Evolutionary conservation across 2,113 vertebrate genomes (phyloP).

Genomic region (Otocyon megalotis): DNA sequence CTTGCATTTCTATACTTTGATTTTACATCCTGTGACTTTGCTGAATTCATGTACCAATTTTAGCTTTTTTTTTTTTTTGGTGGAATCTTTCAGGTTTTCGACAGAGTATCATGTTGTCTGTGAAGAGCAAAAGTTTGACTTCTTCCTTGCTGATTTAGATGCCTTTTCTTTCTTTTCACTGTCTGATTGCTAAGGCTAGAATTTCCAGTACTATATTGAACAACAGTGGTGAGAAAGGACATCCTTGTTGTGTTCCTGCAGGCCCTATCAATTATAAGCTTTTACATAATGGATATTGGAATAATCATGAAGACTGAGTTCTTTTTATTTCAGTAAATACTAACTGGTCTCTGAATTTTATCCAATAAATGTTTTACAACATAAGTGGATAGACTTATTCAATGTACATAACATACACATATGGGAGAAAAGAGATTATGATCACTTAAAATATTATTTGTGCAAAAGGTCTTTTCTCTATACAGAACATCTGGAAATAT

Average conservation of each 20-base stretch:
- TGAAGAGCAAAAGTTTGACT: too few species aligned
- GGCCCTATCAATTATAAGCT: neutral
- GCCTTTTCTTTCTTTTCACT: neutral
- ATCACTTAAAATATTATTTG: conserved; percentile 33
- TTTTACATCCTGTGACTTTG: too few species aligned
- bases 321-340: conserved; percentile 23
- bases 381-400: neutral
- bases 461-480: neutral
- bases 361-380: neutral
- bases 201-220: neutral
- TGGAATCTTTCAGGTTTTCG: too few species aligned
- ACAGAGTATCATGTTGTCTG: too few species aligned
- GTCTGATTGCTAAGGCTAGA: neutral
- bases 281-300: neutral
- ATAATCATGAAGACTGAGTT: neutral
- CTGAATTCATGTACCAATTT: too few species aligned
- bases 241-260: neutral
- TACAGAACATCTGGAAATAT: conserved; percentile 10
- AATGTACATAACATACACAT: neutral
- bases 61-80: too few species aligned
- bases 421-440: neutral
- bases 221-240: neutral
- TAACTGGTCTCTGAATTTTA: neutral
- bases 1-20: too few species aligned
- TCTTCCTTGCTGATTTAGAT: too few species aligned